These are phyloP conservation scores for Cebus imitator DNA, from an alignment of 2,113 vertebrate species.

Conservation along the genomic window DNA sequence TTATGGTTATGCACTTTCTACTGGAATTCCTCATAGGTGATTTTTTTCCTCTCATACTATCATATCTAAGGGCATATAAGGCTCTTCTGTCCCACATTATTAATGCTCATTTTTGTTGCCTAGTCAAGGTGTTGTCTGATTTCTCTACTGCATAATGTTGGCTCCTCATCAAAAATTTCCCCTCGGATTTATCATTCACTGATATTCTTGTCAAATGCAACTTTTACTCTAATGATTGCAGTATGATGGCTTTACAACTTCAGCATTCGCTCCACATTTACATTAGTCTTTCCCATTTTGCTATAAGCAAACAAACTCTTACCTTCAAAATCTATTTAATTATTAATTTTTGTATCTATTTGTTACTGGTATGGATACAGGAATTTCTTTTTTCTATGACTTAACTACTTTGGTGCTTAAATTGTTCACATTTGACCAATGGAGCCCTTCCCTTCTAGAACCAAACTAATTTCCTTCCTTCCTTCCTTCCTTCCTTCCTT, in stretches of 20 bases:
- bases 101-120: not conserved
- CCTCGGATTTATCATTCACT: not conserved
- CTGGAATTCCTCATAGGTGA: too few relatives aligned
- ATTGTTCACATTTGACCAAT: not conserved
- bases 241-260: not conserved
- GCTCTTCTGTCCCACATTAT: accelerated
- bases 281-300: not conserved
- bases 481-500: not conserved
- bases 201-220: not conserved
- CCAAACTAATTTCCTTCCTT: not conserved
- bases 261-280: not conserved
- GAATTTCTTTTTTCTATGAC: not conserved
- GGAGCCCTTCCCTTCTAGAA: not conserved
- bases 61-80: not conserved
- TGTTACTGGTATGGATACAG: not conserved
- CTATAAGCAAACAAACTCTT: not conserved
- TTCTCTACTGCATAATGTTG: not conserved
- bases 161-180: not conserved
- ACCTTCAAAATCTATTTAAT: not conserved
- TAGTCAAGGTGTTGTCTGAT: not conserved
- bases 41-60: not conserved
- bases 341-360: not conserved
- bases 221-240: not conserved
- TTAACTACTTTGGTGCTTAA: not conserved
- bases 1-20: not conserved